Conservation (phyloP, 2,888 invertebrate genomes). For the Beris chalybata region DNA sequence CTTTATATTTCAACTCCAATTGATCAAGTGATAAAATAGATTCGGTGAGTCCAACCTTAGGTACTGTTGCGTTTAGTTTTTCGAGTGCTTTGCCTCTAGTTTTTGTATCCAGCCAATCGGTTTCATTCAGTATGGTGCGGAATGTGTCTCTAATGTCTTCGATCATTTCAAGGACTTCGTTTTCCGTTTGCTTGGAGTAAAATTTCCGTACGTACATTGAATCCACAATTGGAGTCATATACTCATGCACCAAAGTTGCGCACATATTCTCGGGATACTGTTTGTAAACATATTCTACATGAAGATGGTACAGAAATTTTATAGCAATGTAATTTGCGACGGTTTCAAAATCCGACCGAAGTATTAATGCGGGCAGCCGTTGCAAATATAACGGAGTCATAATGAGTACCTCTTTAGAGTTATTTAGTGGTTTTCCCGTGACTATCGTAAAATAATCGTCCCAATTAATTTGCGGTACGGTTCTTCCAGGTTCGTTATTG, state of each 20-base stretch:
- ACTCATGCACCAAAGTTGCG: background rate
- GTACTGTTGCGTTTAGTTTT: slow-evolving; percentile 21
- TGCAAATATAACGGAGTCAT: no score
- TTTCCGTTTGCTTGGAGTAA: background rate
- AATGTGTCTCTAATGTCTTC: slow-evolving; percentile 16
- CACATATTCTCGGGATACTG: background rate
- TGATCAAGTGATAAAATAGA: background rate
- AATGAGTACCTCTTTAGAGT: no score
- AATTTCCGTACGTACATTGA: slow-evolving; percentile 1
- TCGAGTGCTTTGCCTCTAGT: slow-evolving; percentile 17
- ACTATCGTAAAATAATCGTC: no score
- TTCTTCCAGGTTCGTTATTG: no score
- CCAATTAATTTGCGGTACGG: no score
- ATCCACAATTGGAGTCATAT: background rate
- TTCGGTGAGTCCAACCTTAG: slow-evolving; percentile 17
- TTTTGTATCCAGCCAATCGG: slow-evolving; percentile 26
- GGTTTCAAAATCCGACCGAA: background rate
- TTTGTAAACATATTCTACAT: background rate
- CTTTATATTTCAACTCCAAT: background rate
- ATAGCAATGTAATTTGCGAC: slow-evolving; percentile 14
- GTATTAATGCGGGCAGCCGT: no score
- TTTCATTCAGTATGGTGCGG: background rate
- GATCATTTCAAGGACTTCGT: slow-evolving; percentile 16
- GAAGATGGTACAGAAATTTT: slow-evolving; percentile 9
- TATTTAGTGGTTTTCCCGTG: no score